Base-by-base conservation (phyloP, 2,888 invertebrate genomes). In the Diogma glabrata region DNA sequence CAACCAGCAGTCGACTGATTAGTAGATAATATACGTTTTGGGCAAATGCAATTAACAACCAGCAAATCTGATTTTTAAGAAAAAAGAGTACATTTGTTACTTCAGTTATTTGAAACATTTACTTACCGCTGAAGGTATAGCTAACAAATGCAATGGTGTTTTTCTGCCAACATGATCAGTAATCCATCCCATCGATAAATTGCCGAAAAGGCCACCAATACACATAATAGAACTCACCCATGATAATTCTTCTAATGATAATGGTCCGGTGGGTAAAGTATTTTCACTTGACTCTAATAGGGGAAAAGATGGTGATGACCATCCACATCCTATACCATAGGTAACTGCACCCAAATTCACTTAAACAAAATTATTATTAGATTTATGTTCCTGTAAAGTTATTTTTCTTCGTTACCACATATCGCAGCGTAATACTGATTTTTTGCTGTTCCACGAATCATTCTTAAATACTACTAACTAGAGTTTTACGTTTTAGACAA, bases 141-240 rank as follows among this genome's bases (percentile, higher is more conserved):
- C 66, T 26, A 62, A 56, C 17, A 63, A 52, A 3, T 65, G 56
- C 3, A 66, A 52, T 45, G 62, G 57, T 1, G 61, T 57, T 38
- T 63, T 65, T 5, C 66, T 62, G 6, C 68, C 68, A 23, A 64
- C 62, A 28, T 55, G 56, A 10, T 61, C 50, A 2, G 60, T 57
- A n/a, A 63, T 16, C 38, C 56, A 60, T 8, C 67, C 67, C 43
- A 62, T 64, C 3, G 61, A 5, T 2, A 63, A 33, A 2, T 64
- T 60, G 1, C 66, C 65, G 4, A 63, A 17, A 3, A 64, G 57
- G 1, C 62, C 65, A 7, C 65, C 64, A 1, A 65, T 50, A 47
- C 65, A 65, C 1, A 67, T 54, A 43, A 63, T 60, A 0, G 61
- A 60, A 0, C 61, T 60, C 12, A 69, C 46, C 59, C 62, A 59